These are phyloP conservation scores for Oryzaephilus surinamensis DNA, from an alignment of 1,140 invertebrate genomes.

Conservation along the genomic window DNA sequence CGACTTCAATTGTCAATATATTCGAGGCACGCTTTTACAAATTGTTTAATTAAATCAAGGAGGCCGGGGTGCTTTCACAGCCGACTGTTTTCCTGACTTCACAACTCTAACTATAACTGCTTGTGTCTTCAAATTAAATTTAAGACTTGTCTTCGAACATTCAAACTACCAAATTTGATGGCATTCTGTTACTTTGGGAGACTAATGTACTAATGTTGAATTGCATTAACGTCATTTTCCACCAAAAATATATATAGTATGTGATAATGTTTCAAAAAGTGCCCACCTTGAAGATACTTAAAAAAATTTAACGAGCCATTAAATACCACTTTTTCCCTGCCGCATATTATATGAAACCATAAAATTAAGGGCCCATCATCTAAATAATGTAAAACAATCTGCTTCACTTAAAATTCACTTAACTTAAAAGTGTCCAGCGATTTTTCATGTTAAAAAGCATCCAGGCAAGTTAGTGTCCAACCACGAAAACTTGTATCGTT, in stretches of 20 bases:
- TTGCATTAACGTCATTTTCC: too few relatives aligned
- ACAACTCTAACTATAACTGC: too few relatives aligned
- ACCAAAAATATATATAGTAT: too few relatives aligned
- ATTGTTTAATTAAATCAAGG: constrained; percentile 34
- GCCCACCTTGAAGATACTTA: too few relatives aligned
- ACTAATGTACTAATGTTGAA: too few relatives aligned
- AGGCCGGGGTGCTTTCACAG: constrained; percentile 15
- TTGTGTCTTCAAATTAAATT: constrained; percentile 29
- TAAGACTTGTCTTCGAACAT: constrained; percentile 30
- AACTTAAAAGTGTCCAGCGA: constrained; percentile 21
- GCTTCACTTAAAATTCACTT: constrained; percentile 23
- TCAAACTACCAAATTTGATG: too few relatives aligned
- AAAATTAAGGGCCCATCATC: too few relatives aligned
- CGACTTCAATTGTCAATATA: constrained; percentile 26
- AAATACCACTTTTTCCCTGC: background rate
- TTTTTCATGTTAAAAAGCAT: constrained; percentile 18
- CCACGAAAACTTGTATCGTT: constrained; percentile 1
- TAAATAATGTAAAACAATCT: constrained; percentile 19
- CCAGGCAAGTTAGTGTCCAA: constrained; percentile 7
- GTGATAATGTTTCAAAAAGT: too few relatives aligned
- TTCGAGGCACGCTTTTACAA: constrained; percentile 31
- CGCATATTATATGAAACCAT: too few relatives aligned
- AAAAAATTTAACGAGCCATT: too few relatives aligned
- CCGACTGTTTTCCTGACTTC: constrained; percentile 22
- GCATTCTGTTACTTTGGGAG: too few relatives aligned